Evolutionary conservation across 1,140 invertebrate genomes (phyloP), one percentile per base, ranked within the genome.

Genomic region (Dendrolimus kikuchii): DNA sequence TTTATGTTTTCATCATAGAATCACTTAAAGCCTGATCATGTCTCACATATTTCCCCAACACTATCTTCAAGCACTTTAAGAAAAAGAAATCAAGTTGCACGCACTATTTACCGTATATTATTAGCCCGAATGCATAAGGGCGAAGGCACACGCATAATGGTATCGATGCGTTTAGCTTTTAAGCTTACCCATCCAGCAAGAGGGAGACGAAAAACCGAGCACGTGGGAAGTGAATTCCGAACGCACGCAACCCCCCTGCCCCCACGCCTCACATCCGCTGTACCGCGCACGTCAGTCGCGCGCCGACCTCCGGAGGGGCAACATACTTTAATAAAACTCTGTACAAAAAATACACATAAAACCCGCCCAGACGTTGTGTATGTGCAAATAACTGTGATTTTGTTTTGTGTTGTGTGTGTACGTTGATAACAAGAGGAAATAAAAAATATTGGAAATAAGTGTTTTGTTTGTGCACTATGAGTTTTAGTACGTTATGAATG

Each of bases 171-270:
- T 74, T 61, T 43, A 45, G 65, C 62, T 68, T 72, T 77, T 81
- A 86, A 83, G 77, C 80, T 77, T 83, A 86, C 82, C 80, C 80
- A 75, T 82, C 79, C 79, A 60, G 78, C 60, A 76, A 74, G 79
- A 82, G 78, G 77, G 72, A 71, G 80, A 81, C 74, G 75, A 76
- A 43, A 55, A 48, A 64, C 60, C 59, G 70, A 83, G 68, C 82
- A 83, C 80, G 82, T 83, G 80, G 81, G 80, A 80, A 82, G 78
- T 72, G 76, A 74, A 86, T 86, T 86, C 80, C 82, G 79, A 78
- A 81, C 79, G 78, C 80, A 86, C 82, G 82, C 82, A 86, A 76
- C 73, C 74, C 69, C 66, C 60, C 53, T 55, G 64, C 62, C 59
- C 52, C 49, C 59, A 58, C 64, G 57, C 54, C 53, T 9, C 55